Evolutionary conservation across 2,797 vertebrate genomes (phyloP).

Genomic region (Chloroceryle inda): DNA sequence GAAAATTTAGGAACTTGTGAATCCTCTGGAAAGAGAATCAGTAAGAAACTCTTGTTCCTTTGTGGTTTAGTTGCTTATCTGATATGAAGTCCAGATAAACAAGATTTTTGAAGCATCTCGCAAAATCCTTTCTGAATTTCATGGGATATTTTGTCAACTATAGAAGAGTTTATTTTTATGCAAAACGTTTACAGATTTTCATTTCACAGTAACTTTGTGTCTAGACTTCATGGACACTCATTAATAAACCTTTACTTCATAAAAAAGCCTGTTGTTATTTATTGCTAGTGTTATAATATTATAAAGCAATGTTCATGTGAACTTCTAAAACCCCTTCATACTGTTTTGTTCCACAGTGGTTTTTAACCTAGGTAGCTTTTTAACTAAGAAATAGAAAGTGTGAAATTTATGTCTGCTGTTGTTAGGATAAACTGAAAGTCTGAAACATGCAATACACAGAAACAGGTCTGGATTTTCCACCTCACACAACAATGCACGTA

Average conservation of each 20-base stretch:
- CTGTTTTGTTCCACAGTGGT: neutral
- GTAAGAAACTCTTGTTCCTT: neutral
- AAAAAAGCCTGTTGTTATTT: neutral
- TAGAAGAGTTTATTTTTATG: neutral
- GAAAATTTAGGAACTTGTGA: neutral
- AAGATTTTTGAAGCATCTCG: neutral
- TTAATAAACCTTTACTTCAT: neutral
- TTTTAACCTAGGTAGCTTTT: neutral
- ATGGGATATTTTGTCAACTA: neutral
- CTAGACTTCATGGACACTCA: neutral
- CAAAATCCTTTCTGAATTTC: neutral
- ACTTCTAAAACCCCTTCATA: neutral
- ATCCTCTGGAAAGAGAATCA: neutral
- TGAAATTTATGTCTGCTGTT: neutral
- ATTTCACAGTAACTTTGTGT: neutral
- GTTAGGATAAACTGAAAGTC: neutral
- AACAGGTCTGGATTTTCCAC: neutral
- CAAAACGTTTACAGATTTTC: fast-evolving
- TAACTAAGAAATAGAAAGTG: neutral
- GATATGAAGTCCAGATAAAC: neutral
- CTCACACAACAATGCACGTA: neutral
- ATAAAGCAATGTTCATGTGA: neutral
- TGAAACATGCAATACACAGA: neutral
- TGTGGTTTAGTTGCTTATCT: neutral
- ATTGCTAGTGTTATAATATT: neutral